phyloP scores from a whole-genome alignment of 2,113 vertebrate species.

The Gymnogyps californianus region DNA sequence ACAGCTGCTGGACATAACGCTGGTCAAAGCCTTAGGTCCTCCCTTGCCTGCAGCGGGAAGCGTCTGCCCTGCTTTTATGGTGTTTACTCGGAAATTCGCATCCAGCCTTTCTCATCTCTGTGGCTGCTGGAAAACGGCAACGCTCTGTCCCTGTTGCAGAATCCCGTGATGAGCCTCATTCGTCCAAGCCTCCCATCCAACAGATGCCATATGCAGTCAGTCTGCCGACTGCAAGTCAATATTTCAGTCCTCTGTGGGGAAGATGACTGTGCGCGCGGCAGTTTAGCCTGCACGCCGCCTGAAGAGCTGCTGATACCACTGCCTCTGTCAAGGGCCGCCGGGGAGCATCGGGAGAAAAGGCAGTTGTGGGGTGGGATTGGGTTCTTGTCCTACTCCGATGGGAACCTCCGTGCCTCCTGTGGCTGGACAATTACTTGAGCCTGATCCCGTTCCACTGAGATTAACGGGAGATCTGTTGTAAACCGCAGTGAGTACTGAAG shows the following conservation, averaged over 20 bases:
- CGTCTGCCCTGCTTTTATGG: slow-evolving; percentile 4
- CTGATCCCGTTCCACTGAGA: background rate
- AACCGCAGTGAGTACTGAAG: background rate
- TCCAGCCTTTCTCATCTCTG: background rate
- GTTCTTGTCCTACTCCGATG: background rate
- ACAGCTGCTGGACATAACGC: background rate
- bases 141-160: slow-evolving; percentile 2
- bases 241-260: slow-evolving; percentile 1
- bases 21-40: slow-evolving; percentile 5
- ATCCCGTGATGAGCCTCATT: slow-evolving; percentile 14
- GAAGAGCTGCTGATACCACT: background rate
- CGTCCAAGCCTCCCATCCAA: background rate
- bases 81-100: background rate
- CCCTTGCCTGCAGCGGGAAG: background rate
- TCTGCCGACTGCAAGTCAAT: background rate
- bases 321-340: background rate
- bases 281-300: background rate
- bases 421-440: background rate
- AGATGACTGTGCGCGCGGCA: background rate
- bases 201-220: slow-evolving; percentile 1
- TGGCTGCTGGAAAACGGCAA: background rate
- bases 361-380: background rate
- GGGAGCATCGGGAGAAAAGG: background rate
- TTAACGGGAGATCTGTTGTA: background rate
- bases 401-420: background rate